These are phyloP conservation scores for Drymodes brunneopygia DNA, from an alignment of 2,113 vertebrate species.

Conservation along the genomic window DNA sequence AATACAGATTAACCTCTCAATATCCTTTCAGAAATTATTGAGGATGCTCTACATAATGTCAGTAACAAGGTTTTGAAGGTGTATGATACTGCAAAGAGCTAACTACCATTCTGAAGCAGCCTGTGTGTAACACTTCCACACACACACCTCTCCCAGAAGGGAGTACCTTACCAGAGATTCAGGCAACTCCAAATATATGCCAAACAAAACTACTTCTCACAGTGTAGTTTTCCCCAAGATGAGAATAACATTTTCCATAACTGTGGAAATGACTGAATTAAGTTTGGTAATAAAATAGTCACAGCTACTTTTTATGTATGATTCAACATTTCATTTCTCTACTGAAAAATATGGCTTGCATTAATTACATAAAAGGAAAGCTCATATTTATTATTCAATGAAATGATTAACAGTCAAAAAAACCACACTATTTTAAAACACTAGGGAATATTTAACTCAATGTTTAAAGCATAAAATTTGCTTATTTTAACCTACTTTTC, in stretches of 20 bases:
- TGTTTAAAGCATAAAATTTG: conserved; percentile 67
- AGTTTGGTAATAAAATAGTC: conserved; percentile 72
- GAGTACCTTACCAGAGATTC: conserved; percentile 47
- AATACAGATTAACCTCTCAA: not conserved
- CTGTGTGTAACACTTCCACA: not conserved
- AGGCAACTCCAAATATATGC: conserved; percentile 58
- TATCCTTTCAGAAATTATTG: not conserved
- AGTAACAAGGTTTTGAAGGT: not conserved
- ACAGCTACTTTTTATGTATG: conserved; percentile 66
- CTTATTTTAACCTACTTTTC: conserved; percentile 66
- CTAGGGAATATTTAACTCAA: conserved; percentile 55
- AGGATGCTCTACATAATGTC: not conserved
- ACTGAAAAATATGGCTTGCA: conserved; percentile 64
- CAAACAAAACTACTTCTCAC: conserved; percentile 65
- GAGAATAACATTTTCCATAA: conserved; percentile 72
- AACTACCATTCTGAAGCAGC: not conserved
- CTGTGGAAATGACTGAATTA: conserved; percentile 69
- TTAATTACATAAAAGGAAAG: conserved; percentile 71
- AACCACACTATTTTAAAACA: conserved; percentile 58
- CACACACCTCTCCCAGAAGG: not conserved
- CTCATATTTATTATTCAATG: conserved; percentile 69
- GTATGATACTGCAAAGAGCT: not conserved
- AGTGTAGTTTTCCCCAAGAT: conserved; percentile 70
- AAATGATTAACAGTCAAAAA: conserved; percentile 66
- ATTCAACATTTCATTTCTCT: conserved; percentile 69